Conservation (phyloP, 2,797 vertebrate genomes). For the Cyclopterus lumpus region DNA sequence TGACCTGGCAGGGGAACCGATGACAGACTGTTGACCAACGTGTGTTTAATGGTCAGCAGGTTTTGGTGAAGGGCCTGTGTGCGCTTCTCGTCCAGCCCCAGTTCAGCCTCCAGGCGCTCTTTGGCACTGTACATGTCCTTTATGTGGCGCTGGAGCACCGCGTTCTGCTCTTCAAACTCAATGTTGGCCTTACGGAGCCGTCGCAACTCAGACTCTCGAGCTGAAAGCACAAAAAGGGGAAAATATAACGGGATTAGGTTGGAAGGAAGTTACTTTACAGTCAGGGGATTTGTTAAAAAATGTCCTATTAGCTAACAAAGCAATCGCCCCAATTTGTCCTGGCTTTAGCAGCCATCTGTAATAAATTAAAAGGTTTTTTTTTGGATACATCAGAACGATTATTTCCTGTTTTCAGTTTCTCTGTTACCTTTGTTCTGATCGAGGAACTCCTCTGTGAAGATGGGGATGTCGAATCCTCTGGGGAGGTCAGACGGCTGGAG, state of each 20-base stretch:
- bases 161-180: slow-evolving; percentile 98
- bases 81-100: slow-evolving; percentile 92
- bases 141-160: slow-evolving; percentile 94
- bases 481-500: slow-evolving; percentile 84
- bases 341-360: not conserved
- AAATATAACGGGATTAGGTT: not conserved
- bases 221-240: slow-evolving; percentile 69
- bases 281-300: not conserved
- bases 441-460: slow-evolving; percentile 98
- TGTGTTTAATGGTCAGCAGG: slow-evolving; percentile 92
- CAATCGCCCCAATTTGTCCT: not conserved
- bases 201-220: slow-evolving; percentile 94
- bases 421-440: slow-evolving; percentile 98
- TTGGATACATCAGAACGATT: not conserved
- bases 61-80: slow-evolving; percentile 94
- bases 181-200: slow-evolving; percentile 95
- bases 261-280: not conserved
- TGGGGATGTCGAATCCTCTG: slow-evolving; percentile 92
- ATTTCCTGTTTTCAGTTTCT: not conserved
- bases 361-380: not conserved
- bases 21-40: slow-evolving; percentile 90
- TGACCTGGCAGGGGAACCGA: slow-evolving; percentile 93
- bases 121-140: slow-evolving; percentile 97
- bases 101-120: slow-evolving; percentile 95
- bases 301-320: not conserved